Conservation (phyloP, 1,140 invertebrate genomes). For the Pseudomyrmex sp. region DNA sequence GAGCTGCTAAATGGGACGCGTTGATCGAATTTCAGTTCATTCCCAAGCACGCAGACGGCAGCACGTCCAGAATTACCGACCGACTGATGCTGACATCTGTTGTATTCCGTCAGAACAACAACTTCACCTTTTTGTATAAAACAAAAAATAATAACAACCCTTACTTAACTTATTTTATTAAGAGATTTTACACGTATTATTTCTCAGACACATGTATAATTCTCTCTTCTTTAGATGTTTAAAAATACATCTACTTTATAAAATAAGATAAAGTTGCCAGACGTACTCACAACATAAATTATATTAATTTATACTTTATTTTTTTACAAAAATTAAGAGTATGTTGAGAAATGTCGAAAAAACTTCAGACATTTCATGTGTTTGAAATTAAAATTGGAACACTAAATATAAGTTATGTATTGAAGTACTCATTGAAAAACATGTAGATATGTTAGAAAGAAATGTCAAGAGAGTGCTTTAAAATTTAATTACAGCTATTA, state of each 20-base stretch:
- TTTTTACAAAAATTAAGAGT: neutral
- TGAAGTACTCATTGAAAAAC: neutral
- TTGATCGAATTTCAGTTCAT: conserved; percentile 76
- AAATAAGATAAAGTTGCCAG: neutral
- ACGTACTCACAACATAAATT: neutral
- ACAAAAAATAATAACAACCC: too few species aligned
- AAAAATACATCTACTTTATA: neutral
- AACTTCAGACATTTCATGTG: too few species aligned
- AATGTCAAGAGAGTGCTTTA: neutral
- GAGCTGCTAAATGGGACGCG: conserved; percentile 51
- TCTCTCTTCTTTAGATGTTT: neutral
- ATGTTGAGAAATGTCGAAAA: too few species aligned
- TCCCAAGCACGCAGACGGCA: conserved; percentile 75
- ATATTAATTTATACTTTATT: neutral
- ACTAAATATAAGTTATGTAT: neutral
- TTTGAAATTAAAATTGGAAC: conserved; percentile 1
- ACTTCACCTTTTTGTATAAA: too few species aligned
- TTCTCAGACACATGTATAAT: too few species aligned
- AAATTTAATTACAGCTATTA: conserved; percentile 16
- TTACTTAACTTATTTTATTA: too few species aligned
- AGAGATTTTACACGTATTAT: too few species aligned
- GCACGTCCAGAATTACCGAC: conserved; percentile 83
- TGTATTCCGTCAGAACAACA: conserved; percentile 53
- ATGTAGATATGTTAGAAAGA: neutral
- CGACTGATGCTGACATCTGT: conserved; percentile 79